Base-by-base conservation (phyloP, 2,113 vertebrate genomes). In the Riparia riparia region DNA sequence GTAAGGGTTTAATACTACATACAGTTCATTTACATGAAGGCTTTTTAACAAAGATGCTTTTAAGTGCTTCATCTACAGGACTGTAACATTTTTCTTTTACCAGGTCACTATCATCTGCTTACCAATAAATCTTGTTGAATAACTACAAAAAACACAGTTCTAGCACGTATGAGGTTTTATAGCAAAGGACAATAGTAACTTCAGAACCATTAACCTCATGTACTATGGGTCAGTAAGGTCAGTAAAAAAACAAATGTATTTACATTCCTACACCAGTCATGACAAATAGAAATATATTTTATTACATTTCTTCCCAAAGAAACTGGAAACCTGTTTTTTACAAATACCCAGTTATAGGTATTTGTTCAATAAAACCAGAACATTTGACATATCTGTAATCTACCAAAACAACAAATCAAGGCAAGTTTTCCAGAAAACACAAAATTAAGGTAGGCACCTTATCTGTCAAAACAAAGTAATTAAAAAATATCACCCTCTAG, bases 41-140 rank as follows among this genome's bases (percentile, higher is more conserved):
- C 24, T 60, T 93, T 74, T 79, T 68, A 85, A 87, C 21, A 73
- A 72, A 71, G 32, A 18, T 74, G 6, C 15, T 63, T 90, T 82
- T 34, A 85, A 95, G 86, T 29, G 20, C 12, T 71, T 87, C 16
- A 65, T 29, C 51, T 76, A 54, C 44, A 11, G 7, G 18, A 58
- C 51, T 47, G 25, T 26, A 61, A 60, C 10, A 39, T 56, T 65
- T 77, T 73, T 58, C 26, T 74, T 89, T 82, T 50, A 90, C 65
- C 42, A 84, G 47, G 49, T 82, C 56, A 87, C 34, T 47, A 50
- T 22, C 49, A 70, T 68, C 61, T 78, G 53, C 18, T 69, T 63
- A 65, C 4, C 24, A 57, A 34, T 28, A 18, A 57, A 58, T 41
- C 22, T 39, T 29, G 5, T 26, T 51, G 7, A 85, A 17, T 50